Evolutionary conservation across 2,113 vertebrate genomes (phyloP), one percentile per base, ranked within the genome.

Genomic region (Cyprinodon variegatus): DNA sequence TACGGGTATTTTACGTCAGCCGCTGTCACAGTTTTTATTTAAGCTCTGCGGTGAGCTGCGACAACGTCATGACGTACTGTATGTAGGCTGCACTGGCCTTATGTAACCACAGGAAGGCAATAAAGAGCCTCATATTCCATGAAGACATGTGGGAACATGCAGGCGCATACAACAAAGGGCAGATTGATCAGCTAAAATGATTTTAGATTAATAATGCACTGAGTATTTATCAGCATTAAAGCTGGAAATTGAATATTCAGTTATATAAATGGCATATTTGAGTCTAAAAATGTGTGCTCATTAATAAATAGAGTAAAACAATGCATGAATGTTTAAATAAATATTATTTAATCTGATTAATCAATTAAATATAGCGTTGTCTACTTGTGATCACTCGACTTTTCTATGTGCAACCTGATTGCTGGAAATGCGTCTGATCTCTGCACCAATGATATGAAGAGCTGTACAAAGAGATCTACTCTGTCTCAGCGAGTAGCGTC

Each of bases 381-480:
- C 17, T 17, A 37, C 29, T 45, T 37, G 11, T 67, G 65, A 3
- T 40, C 50, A 29, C 46, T 80, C 88, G 80, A 89, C 82, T 88
- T 75, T 68, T 41, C 11, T 48, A 36, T 81, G 75, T 65, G 76
- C 29, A 39, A 76, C 39, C 57, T 63, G 82, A 92, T 94, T 95
- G 95, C 94, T 86, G 84, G 82, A 84, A 87, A 65, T 68, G 17
- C 46, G n/a, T 62, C 40, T 38, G 41, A 65, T 70, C 81, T 74
- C 43, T 90, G 88, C 85, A 83, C 96, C 96, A 96, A 95, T 97
- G 76, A 83, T 66, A 81, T 83, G 11, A 74, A 70, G 83, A 88
- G 91, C 87, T 93, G 90, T 93, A 94, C 89, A 93, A 90, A 93
- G 93, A 93, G 94, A 95, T 95, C 95, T 89, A 94, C 90, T 95